Conservation (phyloP, 92 coral and sea anemone genomes). For the Siderastrea siderea region DNA sequence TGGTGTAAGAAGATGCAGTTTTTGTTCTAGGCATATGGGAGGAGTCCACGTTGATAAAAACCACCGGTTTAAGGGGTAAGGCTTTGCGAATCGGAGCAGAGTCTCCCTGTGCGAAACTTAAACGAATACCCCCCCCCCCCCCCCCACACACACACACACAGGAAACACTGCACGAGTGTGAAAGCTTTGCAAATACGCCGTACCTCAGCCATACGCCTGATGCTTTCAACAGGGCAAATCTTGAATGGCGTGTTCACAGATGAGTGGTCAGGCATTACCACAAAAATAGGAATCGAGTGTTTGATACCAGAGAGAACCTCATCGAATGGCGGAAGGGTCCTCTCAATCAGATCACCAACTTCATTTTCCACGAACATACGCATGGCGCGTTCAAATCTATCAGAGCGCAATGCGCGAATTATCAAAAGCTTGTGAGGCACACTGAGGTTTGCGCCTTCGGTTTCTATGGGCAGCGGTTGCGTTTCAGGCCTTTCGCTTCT, state of each 20-base stretch:
- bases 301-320: constrained; percentile 76
- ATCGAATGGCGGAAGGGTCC: constrained; percentile 70
- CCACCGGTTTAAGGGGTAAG: too few relatives aligned
- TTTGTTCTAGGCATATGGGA: too few relatives aligned
- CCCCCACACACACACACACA: not conserved
- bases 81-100: too few relatives aligned
- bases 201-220: constrained; percentile 88
- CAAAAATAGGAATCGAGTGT: constrained; percentile 88
- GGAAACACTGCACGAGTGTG: not conserved
- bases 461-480: constrained; percentile 70
- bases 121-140: too few relatives aligned
- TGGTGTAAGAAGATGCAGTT: too few relatives aligned
- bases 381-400: constrained; percentile 86
- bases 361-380: constrained; percentile 70
- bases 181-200: not conserved
- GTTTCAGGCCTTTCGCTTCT: constrained; percentile 80
- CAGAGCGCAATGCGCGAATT: constrained; percentile 90
- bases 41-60: too few relatives aligned
- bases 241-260: constrained; percentile 64
- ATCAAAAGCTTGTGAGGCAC: constrained; percentile 74
- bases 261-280: constrained; percentile 78
- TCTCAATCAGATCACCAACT: constrained; percentile 80
- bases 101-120: too few relatives aligned
- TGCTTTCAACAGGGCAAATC: constrained; percentile 73
- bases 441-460: constrained; percentile 37